These are phyloP conservation scores for Rhinogobio ventralis DNA, from an alignment of 2,797 vertebrate genomes.

Conservation along the genomic window DNA sequence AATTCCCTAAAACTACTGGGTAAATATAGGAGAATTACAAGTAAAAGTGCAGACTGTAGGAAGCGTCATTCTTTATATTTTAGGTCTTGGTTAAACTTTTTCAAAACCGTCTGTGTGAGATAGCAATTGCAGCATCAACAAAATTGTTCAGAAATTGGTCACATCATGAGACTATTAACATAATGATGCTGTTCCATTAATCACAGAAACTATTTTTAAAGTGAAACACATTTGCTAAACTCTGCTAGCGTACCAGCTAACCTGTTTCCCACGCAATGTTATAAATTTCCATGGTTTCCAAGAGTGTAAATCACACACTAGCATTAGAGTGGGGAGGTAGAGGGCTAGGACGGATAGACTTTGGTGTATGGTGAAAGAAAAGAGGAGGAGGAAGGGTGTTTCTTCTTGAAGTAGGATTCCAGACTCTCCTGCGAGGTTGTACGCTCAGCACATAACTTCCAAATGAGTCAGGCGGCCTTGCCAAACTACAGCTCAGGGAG, in stretches of 20 bases:
- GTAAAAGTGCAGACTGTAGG: background rate
- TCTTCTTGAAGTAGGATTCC: slow-evolving; percentile 76
- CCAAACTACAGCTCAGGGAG: slow-evolving; percentile 53
- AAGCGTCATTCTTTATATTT: background rate
- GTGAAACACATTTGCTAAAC: slow-evolving; percentile 4
- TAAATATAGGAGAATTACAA: background rate
- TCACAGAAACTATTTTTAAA: background rate
- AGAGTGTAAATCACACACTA: background rate
- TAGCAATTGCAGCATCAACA: background rate
- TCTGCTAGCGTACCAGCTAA: background rate
- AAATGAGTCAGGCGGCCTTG: slow-evolving; percentile 73
- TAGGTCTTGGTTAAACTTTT: background rate
- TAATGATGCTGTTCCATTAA: slow-evolving; percentile 4
- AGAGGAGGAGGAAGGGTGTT: slow-evolving; percentile 70
- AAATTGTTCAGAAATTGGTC: slow-evolving; percentile 22
- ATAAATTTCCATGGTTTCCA: background rate
- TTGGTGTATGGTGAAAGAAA: slow-evolving; percentile 65
- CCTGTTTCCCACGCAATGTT: background rate
- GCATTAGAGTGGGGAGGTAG: background rate
- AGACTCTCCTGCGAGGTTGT: slow-evolving; percentile 75
- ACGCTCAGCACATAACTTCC: slow-evolving; percentile 82
- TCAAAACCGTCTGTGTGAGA: background rate
- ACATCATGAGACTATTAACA: slow-evolving; percentile 6
- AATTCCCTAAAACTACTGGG: background rate
- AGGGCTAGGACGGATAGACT: slow-evolving; percentile 56